phyloP scores from a whole-genome alignment of 2,113 vertebrate genomes.

The Narcine bancroftii region DNA sequence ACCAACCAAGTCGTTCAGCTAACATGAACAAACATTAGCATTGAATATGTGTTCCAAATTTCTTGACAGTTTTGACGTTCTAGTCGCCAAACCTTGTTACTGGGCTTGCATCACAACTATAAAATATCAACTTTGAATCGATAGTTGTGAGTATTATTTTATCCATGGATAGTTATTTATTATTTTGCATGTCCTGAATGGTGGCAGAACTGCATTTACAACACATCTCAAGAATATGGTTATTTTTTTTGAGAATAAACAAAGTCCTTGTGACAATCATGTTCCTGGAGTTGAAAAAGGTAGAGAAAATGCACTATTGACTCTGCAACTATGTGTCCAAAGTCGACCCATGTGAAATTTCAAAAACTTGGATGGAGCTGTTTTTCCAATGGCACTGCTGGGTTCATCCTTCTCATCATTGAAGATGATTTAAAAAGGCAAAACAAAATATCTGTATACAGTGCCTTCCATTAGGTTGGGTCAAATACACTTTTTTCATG shows the following conservation, averaged over 20 bases:
- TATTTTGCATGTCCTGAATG: not conserved
- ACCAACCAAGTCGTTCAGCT: not conserved
- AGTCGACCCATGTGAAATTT: not conserved
- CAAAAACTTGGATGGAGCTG: not conserved
- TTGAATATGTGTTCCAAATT: not conserved
- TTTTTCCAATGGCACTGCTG: not conserved
- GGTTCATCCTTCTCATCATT: not conserved
- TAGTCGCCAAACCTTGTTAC: not conserved
- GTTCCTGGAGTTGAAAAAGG: not conserved
- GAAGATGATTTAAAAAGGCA: not conserved
- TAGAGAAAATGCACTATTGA: not conserved
- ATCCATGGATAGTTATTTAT: not conserved
- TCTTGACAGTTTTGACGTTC: not conserved
- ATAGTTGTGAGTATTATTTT: not conserved
- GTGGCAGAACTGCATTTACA: not conserved
- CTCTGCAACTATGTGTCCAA: not conserved
- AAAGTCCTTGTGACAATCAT: not conserved
- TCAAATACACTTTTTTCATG: no score
- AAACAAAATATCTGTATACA: no score
- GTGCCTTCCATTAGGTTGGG: no score
- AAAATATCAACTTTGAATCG: not conserved
- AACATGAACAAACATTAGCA: not conserved
- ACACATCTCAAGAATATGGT: not conserved
- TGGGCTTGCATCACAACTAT: not conserved
- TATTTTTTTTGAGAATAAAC: not conserved